Evolutionary conservation across 2,113 vertebrate species (phyloP).

Genomic region (Rhodinocichla rosea): DNA sequence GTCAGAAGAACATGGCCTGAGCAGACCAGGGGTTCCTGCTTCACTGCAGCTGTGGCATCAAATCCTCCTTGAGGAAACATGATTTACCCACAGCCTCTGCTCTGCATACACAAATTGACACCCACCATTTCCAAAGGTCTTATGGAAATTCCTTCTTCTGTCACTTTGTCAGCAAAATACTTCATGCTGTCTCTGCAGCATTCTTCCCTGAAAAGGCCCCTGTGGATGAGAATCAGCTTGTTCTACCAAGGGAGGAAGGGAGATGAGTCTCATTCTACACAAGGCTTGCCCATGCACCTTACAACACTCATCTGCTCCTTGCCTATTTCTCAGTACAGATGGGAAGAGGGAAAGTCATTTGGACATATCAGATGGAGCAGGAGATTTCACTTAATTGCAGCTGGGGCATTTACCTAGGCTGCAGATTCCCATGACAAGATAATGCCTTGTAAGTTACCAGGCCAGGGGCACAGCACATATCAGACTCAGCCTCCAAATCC

Average conservation of each 20-base stretch:
- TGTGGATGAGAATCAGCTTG: neutral
- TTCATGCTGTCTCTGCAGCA: fast-evolving
- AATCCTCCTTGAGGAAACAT: neutral
- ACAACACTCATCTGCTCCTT: neutral
- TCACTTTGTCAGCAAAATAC: neutral
- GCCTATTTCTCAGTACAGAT: neutral
- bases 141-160: neutral
- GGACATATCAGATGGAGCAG: neutral
- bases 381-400: neutral
- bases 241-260: neutral
- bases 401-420: neutral
- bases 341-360: neutral
- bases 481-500: neutral
- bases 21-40: neutral
- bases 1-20: fast-evolving
- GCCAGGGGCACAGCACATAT: neutral
- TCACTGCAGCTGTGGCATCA: fast-evolving
- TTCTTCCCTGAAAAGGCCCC: neutral
- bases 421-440: neutral
- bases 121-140: neutral
- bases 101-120: neutral
- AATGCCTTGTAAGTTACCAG: neutral
- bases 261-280: neutral
- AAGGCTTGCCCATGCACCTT: neutral
- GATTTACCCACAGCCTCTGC: neutral